Percentiles rank a stretch among this genome's conserved stretches.
Conservation (phyloP, 1,140 invertebrate genomes). For the Periplaneta americana region DNA sequence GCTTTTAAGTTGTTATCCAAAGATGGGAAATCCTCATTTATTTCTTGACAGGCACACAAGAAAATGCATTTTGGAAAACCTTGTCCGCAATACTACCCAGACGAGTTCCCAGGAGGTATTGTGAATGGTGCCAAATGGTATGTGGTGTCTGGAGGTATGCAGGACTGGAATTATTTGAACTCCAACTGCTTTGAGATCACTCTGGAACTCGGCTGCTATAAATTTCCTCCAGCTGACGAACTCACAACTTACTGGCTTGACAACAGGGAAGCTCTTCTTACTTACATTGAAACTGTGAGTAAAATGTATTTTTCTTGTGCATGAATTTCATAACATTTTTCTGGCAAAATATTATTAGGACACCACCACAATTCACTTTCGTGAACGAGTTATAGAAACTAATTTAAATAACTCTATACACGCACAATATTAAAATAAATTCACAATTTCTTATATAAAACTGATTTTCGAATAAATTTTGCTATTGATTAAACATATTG, state of each 20-base stretch:
- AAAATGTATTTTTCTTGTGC: neutral
- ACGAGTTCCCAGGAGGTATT: constrained; percentile 75
- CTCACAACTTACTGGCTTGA: constrained; percentile 81
- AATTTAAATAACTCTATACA: no score
- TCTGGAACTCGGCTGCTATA: constrained; percentile 89
- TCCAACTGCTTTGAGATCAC: constrained; percentile 94
- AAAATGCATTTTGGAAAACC: constrained; percentile 74
- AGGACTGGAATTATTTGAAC: constrained; percentile 95
- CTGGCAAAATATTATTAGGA: no score
- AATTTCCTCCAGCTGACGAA: constrained; percentile 74
- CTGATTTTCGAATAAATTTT: no score
- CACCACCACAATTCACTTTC: no score
- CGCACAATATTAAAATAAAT: no score
- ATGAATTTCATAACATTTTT: no score
- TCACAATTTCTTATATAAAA: no score
- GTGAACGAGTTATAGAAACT: no score
- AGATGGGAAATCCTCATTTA: no score
- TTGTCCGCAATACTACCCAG: constrained; percentile 56
- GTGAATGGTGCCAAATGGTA: constrained; percentile 94
- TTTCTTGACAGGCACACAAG: constrained; percentile 57
- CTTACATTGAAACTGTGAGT: constrained; percentile 79
- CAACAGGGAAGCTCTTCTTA: constrained; percentile 78
- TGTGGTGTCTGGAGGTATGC: constrained; percentile 87
- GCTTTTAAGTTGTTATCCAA: no score
- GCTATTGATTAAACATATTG: no score